Evolutionary conservation across 2,888 invertebrate genomes (phyloP), one percentile per base, ranked within the genome.

Genomic region (Lottia scabra): DNA sequence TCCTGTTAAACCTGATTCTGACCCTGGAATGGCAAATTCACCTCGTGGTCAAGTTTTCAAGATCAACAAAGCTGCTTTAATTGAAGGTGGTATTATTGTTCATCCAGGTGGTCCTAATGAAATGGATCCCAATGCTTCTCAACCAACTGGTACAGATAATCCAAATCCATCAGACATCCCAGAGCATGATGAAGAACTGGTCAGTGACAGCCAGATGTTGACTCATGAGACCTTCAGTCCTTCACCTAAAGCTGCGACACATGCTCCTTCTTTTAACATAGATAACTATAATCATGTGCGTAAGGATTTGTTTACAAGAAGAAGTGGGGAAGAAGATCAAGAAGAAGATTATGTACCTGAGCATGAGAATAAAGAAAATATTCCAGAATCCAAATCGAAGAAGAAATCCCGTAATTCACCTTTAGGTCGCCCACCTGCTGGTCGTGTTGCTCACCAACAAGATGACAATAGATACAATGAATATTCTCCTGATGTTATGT

Each of bases 291-390:
- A 38, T n/a, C 19, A 70, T 12, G 67, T 75, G 26, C 44, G 66
- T 2, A 64, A 71, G n/a, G 68, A 66, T 64, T 30, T 23, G 8
- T 63, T 62, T 8, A 26, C 19, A 16, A 23, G 26, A 45, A 66
- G 44, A 16, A 48, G 75, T n/a, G 30, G 30, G 30, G 30, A 74
- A 46, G 78, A 76, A 71, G 75, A 75, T 26, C 76, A 76, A 30
- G 76, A 76, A 65, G 76, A 78, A 56, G 66, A 75, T 26, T 78
- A 76, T 71, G 74, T 74, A 66, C 76, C 78, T 44, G 75, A 74
- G 16, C 19, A 56, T 15, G 56, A 56, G 19, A 56, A 56, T 56
- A 56, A 56, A 15, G 56, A 56, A 56, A 56, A 56, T 15, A 56
- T 56, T 19, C 56, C 56, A 19, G 56, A 56, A 15, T 56, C 56